Conservation (phyloP, 2,797 vertebrate species). For the Leptatherina wallacei region DNA sequence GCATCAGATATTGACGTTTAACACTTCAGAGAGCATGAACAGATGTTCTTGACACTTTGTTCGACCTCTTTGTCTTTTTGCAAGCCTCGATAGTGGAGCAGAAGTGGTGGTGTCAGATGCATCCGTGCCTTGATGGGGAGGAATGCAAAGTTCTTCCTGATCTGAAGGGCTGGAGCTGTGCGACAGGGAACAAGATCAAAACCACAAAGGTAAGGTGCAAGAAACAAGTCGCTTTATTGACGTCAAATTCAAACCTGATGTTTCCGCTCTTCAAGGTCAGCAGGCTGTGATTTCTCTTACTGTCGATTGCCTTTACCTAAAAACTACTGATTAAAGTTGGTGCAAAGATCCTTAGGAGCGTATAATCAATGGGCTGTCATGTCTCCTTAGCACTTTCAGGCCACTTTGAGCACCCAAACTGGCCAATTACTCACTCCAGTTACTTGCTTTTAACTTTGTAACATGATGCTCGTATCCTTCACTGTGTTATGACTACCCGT, state of each 20-base stretch:
- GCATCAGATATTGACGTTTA: neutral
- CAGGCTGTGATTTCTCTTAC: constrained; percentile 40
- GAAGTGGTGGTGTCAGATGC: constrained; percentile 99
- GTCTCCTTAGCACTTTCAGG: constrained; percentile 79
- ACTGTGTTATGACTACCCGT: constrained; percentile 80
- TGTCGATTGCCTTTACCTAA: constrained; percentile 44
- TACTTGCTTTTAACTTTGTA: constrained; percentile 83
- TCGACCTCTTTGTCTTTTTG: constrained; percentile 33
- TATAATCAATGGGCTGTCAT: constrained; percentile 72
- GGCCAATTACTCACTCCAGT: constrained; percentile 81
- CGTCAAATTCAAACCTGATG: constrained; percentile 30
- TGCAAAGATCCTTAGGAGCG: constrained; percentile 35
- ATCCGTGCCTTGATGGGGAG: constrained; percentile 97
- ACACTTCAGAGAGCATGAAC: neutral
- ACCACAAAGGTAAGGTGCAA: constrained; percentile 90
- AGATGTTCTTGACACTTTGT: constrained; percentile 1
- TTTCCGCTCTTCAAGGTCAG: constrained; percentile 60
- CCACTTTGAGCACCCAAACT: constrained; percentile 75
- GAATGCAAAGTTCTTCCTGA: constrained; percentile 99
- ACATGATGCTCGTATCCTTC: constrained; percentile 79
- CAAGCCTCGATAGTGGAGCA: constrained; percentile 97
- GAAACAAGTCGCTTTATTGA: neutral
- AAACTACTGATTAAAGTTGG: constrained; percentile 60
- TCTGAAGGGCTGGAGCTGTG: constrained; percentile 98
- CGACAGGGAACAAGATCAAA: constrained; percentile 98